These are phyloP conservation scores for Hypena proboscidalis DNA, from an alignment of 2,888 invertebrate genomes.

Conservation along the genomic window DNA sequence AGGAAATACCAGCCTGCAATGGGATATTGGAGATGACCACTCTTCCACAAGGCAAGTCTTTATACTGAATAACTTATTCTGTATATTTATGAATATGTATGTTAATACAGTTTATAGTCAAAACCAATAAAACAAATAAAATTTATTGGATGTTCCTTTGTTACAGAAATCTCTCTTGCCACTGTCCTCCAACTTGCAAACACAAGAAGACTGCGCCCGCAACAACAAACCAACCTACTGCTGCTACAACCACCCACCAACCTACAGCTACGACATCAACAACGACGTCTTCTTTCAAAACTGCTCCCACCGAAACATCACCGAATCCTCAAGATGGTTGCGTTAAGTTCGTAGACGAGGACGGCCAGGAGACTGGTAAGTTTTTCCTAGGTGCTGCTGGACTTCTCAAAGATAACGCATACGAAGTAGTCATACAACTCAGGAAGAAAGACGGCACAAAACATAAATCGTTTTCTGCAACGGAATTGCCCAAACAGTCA, in stretches of 20 bases:
- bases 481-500: conserved; percentile 20
- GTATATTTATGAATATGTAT: no score
- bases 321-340: conserved; percentile 51
- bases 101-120: no score
- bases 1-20: no score
- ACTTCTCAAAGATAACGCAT: conserved; percentile 68
- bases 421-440: conserved; percentile 77
- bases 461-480: conserved; percentile 25
- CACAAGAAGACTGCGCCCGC: conserved; percentile 6
- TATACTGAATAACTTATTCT: no score
- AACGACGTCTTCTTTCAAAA: conserved; percentile 61
- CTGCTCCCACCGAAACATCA: conserved; percentile 53
- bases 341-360: conserved; percentile 64
- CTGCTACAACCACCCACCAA: conserved; percentile 44
- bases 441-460: conserved; percentile 63
- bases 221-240: conserved; percentile 38
- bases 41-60: no score
- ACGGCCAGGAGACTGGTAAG: conserved; percentile 64
- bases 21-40: no score
- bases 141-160: background rate
- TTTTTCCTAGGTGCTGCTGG: conserved; percentile 74
- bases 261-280: conserved; percentile 60
- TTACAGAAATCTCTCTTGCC: conserved; percentile 25
- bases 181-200: conserved; percentile 21
- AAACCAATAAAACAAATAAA: conserved; percentile 5